A percentile compares a stretch with the other conserved stretches of the same genome.
Evolutionary conservation across 2,888 invertebrate species (phyloP).

Genomic region (Calephelis perditalis): DNA sequence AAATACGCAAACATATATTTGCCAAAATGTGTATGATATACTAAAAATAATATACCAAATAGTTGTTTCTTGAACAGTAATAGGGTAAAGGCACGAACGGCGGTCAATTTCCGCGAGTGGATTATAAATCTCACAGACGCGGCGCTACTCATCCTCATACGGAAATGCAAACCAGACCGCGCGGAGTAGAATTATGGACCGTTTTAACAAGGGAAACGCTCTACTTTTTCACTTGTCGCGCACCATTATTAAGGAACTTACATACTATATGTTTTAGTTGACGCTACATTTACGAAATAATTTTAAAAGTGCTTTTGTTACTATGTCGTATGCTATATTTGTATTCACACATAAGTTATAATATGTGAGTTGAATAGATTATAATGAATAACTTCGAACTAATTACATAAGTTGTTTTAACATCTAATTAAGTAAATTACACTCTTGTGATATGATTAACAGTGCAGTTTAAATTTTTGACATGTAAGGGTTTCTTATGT

Average conservation of each 20-base stretch:
- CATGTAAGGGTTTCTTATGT: too few relatives aligned
- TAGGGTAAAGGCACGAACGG: slow-evolving; percentile 32
- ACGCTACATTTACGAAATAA: slow-evolving; percentile 8
- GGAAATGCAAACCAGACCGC: slow-evolving; percentile 64
- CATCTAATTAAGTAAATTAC: too few relatives aligned
- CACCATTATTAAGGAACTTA: slow-evolving; percentile 36
- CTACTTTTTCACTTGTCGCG: slow-evolving; percentile 58
- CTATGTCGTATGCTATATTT: too few relatives aligned
- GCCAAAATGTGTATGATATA: neutral
- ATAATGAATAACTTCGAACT: too few relatives aligned
- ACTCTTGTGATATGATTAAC: too few relatives aligned
- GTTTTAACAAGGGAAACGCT: slow-evolving; percentile 66
- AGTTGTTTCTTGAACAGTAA: slow-evolving; percentile 28
- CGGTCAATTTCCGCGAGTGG: slow-evolving; percentile 66
- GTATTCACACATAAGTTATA: too few relatives aligned
- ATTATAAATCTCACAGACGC: slow-evolving; percentile 62
- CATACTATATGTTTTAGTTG: slow-evolving; percentile 9
- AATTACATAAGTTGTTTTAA: too few relatives aligned
- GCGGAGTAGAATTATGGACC: slow-evolving; percentile 52
- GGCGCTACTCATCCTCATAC: slow-evolving; percentile 49
- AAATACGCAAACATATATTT: too few relatives aligned
- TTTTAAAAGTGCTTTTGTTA: slow-evolving; percentile 5
- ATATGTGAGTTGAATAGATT: too few relatives aligned
- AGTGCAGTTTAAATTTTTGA: too few relatives aligned
- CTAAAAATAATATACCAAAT: slow-evolving; percentile 34